Percentiles rank a stretch among this genome's conserved stretches.
phyloP scores from a whole-genome alignment of 2,113 vertebrate species.

The Platysternon megacephalum region DNA sequence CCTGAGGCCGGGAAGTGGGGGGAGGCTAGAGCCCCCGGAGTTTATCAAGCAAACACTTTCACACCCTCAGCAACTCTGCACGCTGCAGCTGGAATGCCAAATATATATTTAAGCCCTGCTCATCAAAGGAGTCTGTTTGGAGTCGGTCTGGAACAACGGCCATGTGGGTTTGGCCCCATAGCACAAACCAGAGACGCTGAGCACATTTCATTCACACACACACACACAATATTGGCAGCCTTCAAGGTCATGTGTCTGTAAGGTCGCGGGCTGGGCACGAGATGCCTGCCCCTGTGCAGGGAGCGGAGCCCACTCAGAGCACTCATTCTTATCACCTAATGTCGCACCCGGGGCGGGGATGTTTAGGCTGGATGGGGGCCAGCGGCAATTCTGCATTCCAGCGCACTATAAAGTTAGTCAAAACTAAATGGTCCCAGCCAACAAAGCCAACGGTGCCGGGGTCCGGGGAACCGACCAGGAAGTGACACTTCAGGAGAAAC shows the following conservation, averaged over 20 bases:
- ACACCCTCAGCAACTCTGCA: slow-evolving; percentile 66
- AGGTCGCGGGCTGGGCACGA: slow-evolving; percentile 57
- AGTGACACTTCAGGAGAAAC: neutral
- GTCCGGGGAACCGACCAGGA: slow-evolving; percentile 28
- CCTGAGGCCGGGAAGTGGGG: slow-evolving; percentile 47
- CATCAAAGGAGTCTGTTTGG: slow-evolving; percentile 74
- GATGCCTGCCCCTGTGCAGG: slow-evolving; percentile 35
- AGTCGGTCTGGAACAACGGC: slow-evolving; percentile 68
- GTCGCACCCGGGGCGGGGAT: slow-evolving; percentile 64
- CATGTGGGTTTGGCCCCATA: slow-evolving; percentile 72
- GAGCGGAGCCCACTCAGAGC: neutral
- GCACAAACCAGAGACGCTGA: slow-evolving; percentile 51
- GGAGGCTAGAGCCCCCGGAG: slow-evolving; percentile 70
- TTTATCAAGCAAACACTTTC: slow-evolving; percentile 81
- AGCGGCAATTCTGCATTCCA: slow-evolving; percentile 70
- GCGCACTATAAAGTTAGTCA: slow-evolving; percentile 33
- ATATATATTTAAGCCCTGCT: slow-evolving; percentile 71
- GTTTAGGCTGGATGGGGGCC: slow-evolving; percentile 71
- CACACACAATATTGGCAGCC: slow-evolving; percentile 10
- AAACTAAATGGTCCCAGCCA: slow-evolving; percentile 53
- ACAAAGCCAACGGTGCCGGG: slow-evolving; percentile 6
- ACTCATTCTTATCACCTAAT: slow-evolving; percentile 64
- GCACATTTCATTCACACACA: slow-evolving; percentile 19
- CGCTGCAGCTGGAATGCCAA: slow-evolving; percentile 72
- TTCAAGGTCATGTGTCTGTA: slow-evolving; percentile 46